A percentile compares a stretch with the other conserved stretches of the same genome.
phyloP scores from a whole-genome alignment of 2,113 vertebrate species.

The Zootoca vivipara region DNA sequence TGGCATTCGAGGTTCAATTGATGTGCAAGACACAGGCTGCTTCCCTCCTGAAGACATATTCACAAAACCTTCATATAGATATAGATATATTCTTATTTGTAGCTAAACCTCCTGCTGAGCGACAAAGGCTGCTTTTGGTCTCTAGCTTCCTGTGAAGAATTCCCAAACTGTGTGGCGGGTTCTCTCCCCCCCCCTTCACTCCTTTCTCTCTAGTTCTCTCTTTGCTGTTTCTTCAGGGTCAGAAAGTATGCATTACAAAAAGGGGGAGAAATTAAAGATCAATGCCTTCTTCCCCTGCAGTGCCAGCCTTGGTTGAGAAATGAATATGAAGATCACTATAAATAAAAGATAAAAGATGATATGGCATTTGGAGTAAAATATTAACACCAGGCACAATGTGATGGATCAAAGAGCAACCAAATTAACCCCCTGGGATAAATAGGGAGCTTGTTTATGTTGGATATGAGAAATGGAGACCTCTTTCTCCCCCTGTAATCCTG shows the following conservation, averaged over 20 bases:
- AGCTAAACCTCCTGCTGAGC: neutral
- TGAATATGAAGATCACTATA: conserved; percentile 73
- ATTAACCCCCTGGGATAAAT: conserved; percentile 64
- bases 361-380: conserved; percentile 72
- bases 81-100: conserved; percentile 49
- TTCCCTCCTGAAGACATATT: conserved; percentile 18
- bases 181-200: neutral
- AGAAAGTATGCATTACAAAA: conserved; percentile 53
- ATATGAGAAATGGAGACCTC: conserved; percentile 54
- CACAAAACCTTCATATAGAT: conserved; percentile 22
- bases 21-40: neutral
- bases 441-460: conserved; percentile 50
- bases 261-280: conserved; percentile 54
- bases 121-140: conserved; percentile 31
- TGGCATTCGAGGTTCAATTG: conserved; percentile 31
- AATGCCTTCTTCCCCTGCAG: conserved; percentile 51
- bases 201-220: conserved; percentile 29
- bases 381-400: conserved; percentile 63
- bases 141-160: conserved; percentile 45
- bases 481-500: neutral
- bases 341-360: conserved; percentile 78
- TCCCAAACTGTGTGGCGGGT: neutral
- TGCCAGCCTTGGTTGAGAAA: conserved; percentile 72
- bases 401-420: conserved; percentile 64
- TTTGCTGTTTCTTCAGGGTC: conserved; percentile 49